phyloP scores from a whole-genome alignment of 1,140 invertebrate genomes.

The Neuroterus valhalla region DNA sequence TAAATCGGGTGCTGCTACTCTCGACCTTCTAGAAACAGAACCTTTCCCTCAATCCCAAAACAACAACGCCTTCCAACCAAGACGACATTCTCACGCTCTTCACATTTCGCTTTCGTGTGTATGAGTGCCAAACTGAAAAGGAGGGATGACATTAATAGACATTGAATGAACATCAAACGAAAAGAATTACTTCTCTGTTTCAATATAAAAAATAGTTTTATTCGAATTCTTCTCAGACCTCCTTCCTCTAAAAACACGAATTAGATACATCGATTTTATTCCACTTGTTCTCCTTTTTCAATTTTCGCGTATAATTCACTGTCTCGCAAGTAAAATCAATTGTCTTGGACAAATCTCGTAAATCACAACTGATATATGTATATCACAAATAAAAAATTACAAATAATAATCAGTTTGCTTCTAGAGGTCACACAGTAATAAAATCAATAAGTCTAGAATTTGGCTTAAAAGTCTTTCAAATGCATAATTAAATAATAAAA shows the following conservation, averaged over 20 bases:
- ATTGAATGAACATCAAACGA: conserved; percentile 43
- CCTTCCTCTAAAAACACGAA: conserved; percentile 18
- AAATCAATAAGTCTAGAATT: conserved; percentile 26
- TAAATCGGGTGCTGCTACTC: conserved; percentile 38
- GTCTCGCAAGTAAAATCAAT: not conserved
- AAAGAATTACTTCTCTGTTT: conserved; percentile 32
- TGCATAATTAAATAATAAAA: conserved; percentile 1
- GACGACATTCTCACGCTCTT: conserved; percentile 36
- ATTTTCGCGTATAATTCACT: not conserved
- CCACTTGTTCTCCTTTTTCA: not conserved
- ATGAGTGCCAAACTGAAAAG: conserved; percentile 65
- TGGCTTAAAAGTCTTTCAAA: conserved; percentile 30
- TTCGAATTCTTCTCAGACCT: conserved; percentile 7
- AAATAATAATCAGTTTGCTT: conserved; percentile 32
- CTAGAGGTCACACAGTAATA: conserved; percentile 23
- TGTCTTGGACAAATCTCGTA: not conserved
- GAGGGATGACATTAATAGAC: conserved; percentile 67
- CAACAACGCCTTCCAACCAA: conserved; percentile 35
- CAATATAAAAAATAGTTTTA: conserved; percentile 14
- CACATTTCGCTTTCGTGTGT: conserved; percentile 45
- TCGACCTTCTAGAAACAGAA: conserved; percentile 60
- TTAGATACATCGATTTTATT: conserved; percentile 9
- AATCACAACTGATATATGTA: conserved; percentile 33
- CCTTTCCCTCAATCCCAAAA: conserved; percentile 40
- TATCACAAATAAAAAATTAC: conserved; percentile 12